A percentile compares a stretch with the other conserved stretches of the same genome.
These are phyloP conservation scores for Cliona cf. orientalis DNA, from an alignment of 37 sponge, comb jelly and placozoan species.

Conservation along the genomic window DNA sequence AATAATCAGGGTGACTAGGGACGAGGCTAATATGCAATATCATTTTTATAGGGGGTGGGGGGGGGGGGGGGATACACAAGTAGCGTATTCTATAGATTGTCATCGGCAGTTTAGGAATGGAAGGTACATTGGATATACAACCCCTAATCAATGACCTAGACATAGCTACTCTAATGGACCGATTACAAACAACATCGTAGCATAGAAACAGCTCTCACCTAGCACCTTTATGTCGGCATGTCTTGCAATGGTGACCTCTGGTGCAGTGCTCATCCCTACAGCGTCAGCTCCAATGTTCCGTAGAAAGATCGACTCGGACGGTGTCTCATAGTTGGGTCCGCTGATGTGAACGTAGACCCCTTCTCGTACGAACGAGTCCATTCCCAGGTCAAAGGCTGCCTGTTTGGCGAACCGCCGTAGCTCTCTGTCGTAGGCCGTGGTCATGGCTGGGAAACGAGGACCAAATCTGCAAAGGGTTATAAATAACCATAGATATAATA, in stretches of 20 bases:
- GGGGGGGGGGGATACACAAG: too few species aligned
- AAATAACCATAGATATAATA: neutral
- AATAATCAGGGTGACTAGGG: too few species aligned
- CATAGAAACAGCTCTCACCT: slow-evolving; percentile 55
- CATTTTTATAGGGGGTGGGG: too few species aligned
- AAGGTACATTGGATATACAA: too few species aligned
- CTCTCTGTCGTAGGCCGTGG: slow-evolving; percentile 75
- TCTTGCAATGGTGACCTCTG: slow-evolving; percentile 92
- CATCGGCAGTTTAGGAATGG: too few species aligned
- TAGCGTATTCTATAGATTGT: too few species aligned
- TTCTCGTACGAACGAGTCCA: slow-evolving; percentile 61
- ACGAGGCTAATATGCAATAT: too few species aligned
- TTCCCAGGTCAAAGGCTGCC: slow-evolving; percentile 70
- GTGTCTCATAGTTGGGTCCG: slow-evolving; percentile 96
- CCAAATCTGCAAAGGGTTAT: slow-evolving; percentile 69
- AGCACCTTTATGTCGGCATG: slow-evolving; percentile 91
- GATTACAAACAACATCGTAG: neutral
- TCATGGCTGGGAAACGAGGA: slow-evolving; percentile 82
- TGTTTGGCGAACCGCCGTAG: slow-evolving; percentile 55
- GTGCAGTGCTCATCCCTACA: slow-evolving; percentile 99
- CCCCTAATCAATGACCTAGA: neutral
- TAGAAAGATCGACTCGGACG: slow-evolving; percentile 84
- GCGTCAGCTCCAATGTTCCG: slow-evolving; percentile 86
- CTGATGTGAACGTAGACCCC: slow-evolving; percentile 87
- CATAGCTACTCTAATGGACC: neutral